Evolutionary conservation across 2,888 invertebrate genomes (phyloP), one percentile per base, ranked within the genome.

Genomic region (Anagyrus pseudococci): DNA sequence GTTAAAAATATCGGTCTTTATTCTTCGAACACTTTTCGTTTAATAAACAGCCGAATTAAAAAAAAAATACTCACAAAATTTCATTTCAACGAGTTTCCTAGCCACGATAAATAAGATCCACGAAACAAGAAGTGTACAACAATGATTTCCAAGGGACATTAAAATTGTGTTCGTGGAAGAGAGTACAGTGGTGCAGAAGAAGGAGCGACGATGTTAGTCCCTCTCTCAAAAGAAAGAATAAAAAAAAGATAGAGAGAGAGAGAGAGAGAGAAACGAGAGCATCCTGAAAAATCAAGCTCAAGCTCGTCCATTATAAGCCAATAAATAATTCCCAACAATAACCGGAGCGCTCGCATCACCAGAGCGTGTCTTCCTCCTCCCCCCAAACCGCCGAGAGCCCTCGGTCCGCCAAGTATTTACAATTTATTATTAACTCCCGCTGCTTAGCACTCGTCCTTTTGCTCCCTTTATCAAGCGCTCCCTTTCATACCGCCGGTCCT

Each of bases 371-470:
- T 22, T 50, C 46, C 2, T 43, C 52, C 44, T 58, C n/a, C 29
- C 29, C 13, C 20, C 29, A 19, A 19, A 19, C 7, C 43, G 33
- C 33, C 10, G 33, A 37, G 8, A 8, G 33, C 2, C 13, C 2
- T 2, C 3, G 33, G 8, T 10, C 13, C 10, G 33, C 4, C 48
- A 40, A 54, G 61, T 50, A 62, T 58, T 57, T 48, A 53, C 62
- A 63, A 63, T 63, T 63, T 64, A 64, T 64, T 59, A 56, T 60
- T 48, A 60, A 59, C 55, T 56, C 60, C 60, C 44, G 60, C 64
- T 64, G 64, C 60, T 60, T 57, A 57, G 56, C 53, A 57, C 60
- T 64, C 60, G 37, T 64, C 48, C 33, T 64, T 57, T 57, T 40
- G 22, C 46, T 54, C 26, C 20, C 59, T 56, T 55, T 52, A 46